A percentile compares a stretch with the other conserved stretches of the same genome.
Conservation (phyloP, 2,888 invertebrate genomes). For the Lepeophtheirus nordmannii region DNA sequence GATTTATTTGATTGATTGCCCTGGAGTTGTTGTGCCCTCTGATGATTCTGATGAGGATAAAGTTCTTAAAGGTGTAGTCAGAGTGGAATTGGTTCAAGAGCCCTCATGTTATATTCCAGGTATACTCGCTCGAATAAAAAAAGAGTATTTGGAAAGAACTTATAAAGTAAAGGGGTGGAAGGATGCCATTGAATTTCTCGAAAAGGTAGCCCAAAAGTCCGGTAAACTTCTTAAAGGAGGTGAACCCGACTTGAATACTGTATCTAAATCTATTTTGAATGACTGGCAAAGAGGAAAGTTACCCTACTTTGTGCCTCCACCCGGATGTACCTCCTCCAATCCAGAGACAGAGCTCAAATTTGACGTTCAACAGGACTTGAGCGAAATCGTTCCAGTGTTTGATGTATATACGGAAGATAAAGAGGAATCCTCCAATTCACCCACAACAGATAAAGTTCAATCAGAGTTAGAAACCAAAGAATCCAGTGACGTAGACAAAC, state of each 20-base stretch:
- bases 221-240: slow-evolving; percentile 89
- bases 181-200: slow-evolving; percentile 69
- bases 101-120: slow-evolving; percentile 86
- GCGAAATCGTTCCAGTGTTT: slow-evolving; percentile 2
- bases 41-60: slow-evolving; percentile 64
- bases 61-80: slow-evolving; percentile 89
- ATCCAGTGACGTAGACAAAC: background rate
- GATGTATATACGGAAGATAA: background rate
- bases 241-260: slow-evolving; percentile 78
- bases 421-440: background rate
- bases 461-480: background rate
- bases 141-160: slow-evolving; percentile 73
- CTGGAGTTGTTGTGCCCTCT: slow-evolving; percentile 92
- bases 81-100: slow-evolving; percentile 79
- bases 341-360: background rate
- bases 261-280: slow-evolving; percentile 86
- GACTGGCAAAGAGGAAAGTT: slow-evolving; percentile 97
- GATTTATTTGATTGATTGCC: slow-evolving; percentile 95
- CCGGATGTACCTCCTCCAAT: slow-evolving; percentile 42
- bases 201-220: slow-evolving; percentile 64
- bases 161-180: slow-evolving; percentile 72
- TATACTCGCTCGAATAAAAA: slow-evolving; percentile 68
- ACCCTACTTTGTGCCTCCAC: slow-evolving; percentile 80
- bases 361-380: slow-evolving; percentile 1
- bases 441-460: background rate